Conservation (phyloP, 2,797 vertebrate species). For the Galago senegalensis region DNA sequence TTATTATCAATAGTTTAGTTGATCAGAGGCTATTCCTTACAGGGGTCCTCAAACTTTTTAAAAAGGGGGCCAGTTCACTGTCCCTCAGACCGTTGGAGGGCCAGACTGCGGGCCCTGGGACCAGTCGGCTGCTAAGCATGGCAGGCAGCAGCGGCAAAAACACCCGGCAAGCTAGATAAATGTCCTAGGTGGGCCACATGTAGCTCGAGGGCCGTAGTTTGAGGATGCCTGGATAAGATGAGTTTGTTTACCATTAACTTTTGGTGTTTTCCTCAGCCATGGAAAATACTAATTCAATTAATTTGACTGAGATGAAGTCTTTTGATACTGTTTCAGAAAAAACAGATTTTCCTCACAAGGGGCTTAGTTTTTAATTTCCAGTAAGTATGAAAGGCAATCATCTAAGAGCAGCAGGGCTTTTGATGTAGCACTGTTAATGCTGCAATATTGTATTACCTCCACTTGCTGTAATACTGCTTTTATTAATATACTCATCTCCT, state of each 20-base stretch:
- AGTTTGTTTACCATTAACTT: conserved; percentile 70
- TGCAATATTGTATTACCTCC: conserved; percentile 67
- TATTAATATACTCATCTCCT: conserved; percentile 75
- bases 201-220: too few species aligned
- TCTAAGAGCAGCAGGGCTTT: conserved; percentile 64
- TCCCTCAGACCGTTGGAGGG: too few species aligned
- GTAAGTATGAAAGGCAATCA: conserved; percentile 71
- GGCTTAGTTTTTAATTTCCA: conserved; percentile 75
- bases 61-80: too few species aligned
- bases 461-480: conserved; percentile 73
- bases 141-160: too few species aligned
- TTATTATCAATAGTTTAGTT: conserved; percentile 52
- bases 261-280: conserved; percentile 60
- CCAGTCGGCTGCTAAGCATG: too few species aligned
- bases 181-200: too few species aligned
- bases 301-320: conserved; percentile 67
- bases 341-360: conserved; percentile 74
- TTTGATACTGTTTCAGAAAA: conserved; percentile 71
- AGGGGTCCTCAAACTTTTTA: too few species aligned
- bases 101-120: too few species aligned
- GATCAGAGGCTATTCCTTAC: conserved; percentile 56
- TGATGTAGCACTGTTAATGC: conserved; percentile 72
- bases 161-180: too few species aligned
- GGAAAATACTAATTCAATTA: conserved; percentile 58
- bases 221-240: not conserved